These are phyloP conservation scores for Montipora capitata DNA, from an alignment of 92 coral and sea anemone genomes.

Conservation along the genomic window DNA sequence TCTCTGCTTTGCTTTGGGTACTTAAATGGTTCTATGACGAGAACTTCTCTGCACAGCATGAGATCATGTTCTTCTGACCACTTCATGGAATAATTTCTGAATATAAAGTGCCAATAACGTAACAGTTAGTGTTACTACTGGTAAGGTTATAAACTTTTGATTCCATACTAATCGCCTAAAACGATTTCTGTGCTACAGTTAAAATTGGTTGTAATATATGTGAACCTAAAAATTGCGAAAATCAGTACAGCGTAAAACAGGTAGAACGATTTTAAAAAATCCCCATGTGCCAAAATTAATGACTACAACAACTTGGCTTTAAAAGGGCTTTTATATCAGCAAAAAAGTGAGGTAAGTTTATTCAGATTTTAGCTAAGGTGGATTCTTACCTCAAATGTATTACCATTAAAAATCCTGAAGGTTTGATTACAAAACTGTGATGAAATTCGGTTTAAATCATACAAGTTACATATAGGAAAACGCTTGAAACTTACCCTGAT, in stretches of 20 bases:
- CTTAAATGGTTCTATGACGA: too few relatives aligned
- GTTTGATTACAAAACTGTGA: slow-evolving; percentile 6
- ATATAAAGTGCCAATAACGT: slow-evolving; percentile 17
- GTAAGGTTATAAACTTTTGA: slow-evolving; percentile 2
- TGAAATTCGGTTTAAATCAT: slow-evolving; percentile 17
- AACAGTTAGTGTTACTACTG: slow-evolving; percentile 14
- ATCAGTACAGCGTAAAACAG: slow-evolving; percentile 28
- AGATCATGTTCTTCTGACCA: slow-evolving; percentile 72
- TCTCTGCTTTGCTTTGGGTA: too few relatives aligned
- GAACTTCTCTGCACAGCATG: slow-evolving; percentile 36
- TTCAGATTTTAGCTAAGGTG: slow-evolving; percentile 24
- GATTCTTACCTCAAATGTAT: slow-evolving; percentile 36
- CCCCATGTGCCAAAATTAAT: slow-evolving; percentile 35
- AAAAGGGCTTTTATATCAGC: slow-evolving; percentile 1
- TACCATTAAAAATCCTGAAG: not conserved
- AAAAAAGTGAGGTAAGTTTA: slow-evolving; percentile 5
- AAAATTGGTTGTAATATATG: not conserved
- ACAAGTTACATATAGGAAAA: not conserved
- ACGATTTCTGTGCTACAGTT: slow-evolving; percentile 8
- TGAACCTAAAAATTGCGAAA: not conserved
- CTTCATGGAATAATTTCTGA: slow-evolving; percentile 64
- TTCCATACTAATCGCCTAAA: slow-evolving; percentile 9
- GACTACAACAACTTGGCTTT: slow-evolving; percentile 14
- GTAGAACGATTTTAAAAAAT: slow-evolving; percentile 13
- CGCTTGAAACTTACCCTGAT: slow-evolving; percentile 21